A percentile compares a stretch with the other conserved stretches of the same genome.
Evolutionary conservation across 2,113 vertebrate species (phyloP).

Genomic region (Pangasianodon hypophthalmus): DNA sequence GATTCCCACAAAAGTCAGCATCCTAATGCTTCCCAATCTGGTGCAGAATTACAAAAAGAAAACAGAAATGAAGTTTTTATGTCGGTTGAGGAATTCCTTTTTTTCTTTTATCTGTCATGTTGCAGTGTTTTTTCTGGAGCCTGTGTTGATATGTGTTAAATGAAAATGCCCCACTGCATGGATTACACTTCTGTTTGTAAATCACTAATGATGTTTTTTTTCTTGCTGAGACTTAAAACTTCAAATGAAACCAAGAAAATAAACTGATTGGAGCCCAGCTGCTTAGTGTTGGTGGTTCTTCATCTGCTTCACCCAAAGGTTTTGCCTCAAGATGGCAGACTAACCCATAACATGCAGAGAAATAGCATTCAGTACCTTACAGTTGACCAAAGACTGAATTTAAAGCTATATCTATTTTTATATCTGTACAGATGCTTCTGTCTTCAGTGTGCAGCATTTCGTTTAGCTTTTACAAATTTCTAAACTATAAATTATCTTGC

Average conservation of each 20-base stretch:
- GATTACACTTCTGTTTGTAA: background rate
- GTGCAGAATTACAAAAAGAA: background rate
- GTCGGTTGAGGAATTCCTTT: background rate
- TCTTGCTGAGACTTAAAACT: background rate
- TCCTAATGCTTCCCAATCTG: background rate
- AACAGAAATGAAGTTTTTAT: background rate
- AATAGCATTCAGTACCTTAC: background rate
- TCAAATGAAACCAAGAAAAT: background rate
- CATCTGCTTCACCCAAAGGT: background rate
- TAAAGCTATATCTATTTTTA: background rate
- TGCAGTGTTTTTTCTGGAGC: background rate
- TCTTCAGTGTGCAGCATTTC: background rate
- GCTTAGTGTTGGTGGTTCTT: background rate
- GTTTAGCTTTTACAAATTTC: background rate
- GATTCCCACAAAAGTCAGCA: background rate
- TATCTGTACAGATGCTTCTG: background rate
- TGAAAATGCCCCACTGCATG: background rate
- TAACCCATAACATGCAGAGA: background rate
- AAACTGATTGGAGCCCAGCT: background rate
- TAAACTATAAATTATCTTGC: background rate
- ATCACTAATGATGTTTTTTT: background rate
- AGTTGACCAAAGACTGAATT: background rate
- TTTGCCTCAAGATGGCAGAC: background rate
- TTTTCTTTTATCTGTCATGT: background rate
- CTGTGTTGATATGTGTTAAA: background rate